These are phyloP conservation scores for Hydrotaea cyrtoneurina DNA, from an alignment of 2,888 invertebrate species.

Conservation along the genomic window DNA sequence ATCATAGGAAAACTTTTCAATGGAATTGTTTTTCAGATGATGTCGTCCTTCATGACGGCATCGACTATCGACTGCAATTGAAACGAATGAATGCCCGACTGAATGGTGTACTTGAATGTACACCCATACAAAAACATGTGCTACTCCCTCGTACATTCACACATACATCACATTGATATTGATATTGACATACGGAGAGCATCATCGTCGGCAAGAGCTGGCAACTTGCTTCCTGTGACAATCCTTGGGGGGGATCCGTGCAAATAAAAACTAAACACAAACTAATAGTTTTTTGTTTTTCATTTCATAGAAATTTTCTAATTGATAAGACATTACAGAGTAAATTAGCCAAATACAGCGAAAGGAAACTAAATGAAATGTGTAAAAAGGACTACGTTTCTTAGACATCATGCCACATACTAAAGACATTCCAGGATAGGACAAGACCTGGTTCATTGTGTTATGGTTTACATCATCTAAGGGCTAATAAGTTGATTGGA, in stretches of 20 bases:
- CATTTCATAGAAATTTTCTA: conserved; percentile 20
- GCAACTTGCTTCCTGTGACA: conserved; percentile 11
- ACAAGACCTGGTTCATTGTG: no score
- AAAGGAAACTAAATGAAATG: neutral
- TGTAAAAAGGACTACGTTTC: neutral
- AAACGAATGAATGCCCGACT: conserved; percentile 1
- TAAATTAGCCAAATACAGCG: neutral
- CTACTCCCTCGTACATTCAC: no score
- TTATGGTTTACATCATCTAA: no score
- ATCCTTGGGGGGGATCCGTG: conserved; percentile 19
- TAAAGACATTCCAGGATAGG: no score
- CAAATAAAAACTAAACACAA: neutral
- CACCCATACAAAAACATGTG: neutral
- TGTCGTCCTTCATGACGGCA: neutral
- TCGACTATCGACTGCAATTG: conserved; percentile 6
- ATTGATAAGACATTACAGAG: conserved; percentile 32
- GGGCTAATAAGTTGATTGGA: no score
- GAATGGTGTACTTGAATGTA: conserved; percentile 27
- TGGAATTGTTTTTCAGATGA: conserved; percentile 31
- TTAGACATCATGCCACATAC: neutral
- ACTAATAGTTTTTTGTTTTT: conserved; percentile 1
- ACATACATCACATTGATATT: neutral
- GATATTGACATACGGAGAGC: neutral
- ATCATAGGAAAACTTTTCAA: conserved; percentile 56
- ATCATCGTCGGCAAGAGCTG: neutral